Evolutionary conservation across 2,888 invertebrate genomes (phyloP).

Genomic region (Ryuthela nishihirai): DNA sequence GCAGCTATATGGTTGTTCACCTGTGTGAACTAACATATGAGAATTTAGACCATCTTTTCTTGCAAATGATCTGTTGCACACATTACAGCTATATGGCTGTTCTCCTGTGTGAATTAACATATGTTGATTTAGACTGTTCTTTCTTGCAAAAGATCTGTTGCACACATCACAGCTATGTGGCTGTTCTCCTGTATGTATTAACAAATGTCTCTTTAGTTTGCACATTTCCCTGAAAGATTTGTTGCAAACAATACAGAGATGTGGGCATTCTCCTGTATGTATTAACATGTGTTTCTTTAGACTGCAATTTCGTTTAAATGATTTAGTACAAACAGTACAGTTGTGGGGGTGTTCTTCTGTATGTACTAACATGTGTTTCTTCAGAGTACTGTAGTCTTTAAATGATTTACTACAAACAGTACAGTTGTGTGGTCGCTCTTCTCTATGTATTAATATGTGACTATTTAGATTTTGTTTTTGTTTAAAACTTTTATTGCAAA

Average conservation of each 20-base stretch:
- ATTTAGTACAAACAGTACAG: no score
- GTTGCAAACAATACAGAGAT: slow-evolving; percentile 2
- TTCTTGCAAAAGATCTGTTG: neutral
- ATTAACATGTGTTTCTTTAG: no score
- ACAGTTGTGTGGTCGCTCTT: no score
- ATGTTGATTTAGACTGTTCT: neutral
- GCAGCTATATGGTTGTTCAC: slow-evolving; percentile 1
- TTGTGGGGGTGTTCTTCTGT: no score
- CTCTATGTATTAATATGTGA: no score
- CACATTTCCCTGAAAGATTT: neutral
- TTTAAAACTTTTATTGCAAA: no score
- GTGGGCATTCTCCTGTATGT: no score
- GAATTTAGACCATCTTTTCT: neutral
- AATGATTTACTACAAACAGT: no score
- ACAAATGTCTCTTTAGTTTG: neutral
- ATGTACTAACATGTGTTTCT: no score
- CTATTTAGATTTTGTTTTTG: no score
- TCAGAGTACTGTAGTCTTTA: no score
- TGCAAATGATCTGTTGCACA: slow-evolving; percentile 4
- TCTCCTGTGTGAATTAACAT: neutral
- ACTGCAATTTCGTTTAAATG: no score
- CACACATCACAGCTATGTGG: neutral
- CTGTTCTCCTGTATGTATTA: slow-evolving; percentile 1
- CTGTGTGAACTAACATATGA: neutral
- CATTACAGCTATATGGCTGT: neutral